These are phyloP conservation scores for Pseudomyrmex pallidus DNA, from an alignment of 1,140 invertebrate genomes.

Conservation along the genomic window DNA sequence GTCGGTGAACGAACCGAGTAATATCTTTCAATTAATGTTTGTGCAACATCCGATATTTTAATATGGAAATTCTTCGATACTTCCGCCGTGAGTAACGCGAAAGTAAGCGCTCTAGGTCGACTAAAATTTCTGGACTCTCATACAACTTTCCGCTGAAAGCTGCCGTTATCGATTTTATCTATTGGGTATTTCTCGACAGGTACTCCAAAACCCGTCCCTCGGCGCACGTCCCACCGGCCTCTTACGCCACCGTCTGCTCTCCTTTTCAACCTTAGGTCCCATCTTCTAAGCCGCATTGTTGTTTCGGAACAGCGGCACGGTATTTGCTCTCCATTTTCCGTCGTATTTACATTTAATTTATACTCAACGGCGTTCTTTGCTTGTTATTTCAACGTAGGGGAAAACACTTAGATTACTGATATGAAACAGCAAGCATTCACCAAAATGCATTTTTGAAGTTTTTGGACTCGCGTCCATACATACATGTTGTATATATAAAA, in stretches of 20 bases:
- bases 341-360: conserved; percentile 73
- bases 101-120: conserved; percentile 36
- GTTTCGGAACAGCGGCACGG: conserved; percentile 64
- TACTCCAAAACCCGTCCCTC: conserved; percentile 51
- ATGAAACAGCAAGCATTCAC: conserved; percentile 33
- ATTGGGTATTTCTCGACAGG: conserved; percentile 66
- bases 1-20: not conserved
- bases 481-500: no score
- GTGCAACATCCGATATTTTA: conserved; percentile 45
- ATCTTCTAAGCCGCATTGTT: conserved; percentile 69
- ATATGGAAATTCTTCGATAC: conserved; percentile 57
- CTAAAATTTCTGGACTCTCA: conserved; percentile 63
- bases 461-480: not conserved
- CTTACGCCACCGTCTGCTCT: conserved; percentile 53
- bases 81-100: conserved; percentile 1
- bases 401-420: conserved; percentile 37
- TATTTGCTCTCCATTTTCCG: conserved; percentile 71
- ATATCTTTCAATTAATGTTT: conserved; percentile 57
- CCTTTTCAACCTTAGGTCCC: conserved; percentile 57
- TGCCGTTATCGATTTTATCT: conserved; percentile 69
- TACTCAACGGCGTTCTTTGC: conserved; percentile 50
- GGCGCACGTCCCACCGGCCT: conserved; percentile 8
- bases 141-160: conserved; percentile 48
- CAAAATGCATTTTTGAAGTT: conserved; percentile 14
- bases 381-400: conserved; percentile 44